These are phyloP conservation scores for Euschistus heros DNA, from an alignment of 1,140 invertebrate species.

Conservation along the genomic window DNA sequence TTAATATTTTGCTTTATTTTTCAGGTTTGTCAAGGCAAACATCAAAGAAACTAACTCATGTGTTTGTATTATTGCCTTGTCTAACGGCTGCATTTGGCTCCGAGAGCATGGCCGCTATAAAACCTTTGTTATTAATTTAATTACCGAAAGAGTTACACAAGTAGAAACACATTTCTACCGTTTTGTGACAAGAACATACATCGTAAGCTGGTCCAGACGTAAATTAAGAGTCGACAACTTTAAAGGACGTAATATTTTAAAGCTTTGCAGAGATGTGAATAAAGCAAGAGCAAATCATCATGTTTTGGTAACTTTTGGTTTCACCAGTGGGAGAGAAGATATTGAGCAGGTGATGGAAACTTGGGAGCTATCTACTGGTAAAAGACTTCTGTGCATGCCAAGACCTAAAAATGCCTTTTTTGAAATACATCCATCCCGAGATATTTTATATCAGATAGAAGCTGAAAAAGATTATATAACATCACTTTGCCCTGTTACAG, in stretches of 20 bases:
- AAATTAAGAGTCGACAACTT: conserved; percentile 1
- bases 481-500: background rate
- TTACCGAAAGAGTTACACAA: background rate
- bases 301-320: background rate
- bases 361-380: conserved; percentile 2
- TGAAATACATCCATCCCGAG: background rate
- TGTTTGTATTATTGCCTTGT: background rate
- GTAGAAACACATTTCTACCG: conserved; percentile 9
- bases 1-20: background rate
- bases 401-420: conserved; percentile 1
- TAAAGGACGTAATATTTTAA: background rate
- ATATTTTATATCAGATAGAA: conserved; percentile 9
- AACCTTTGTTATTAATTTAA: background rate
- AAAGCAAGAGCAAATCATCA: background rate
- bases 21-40: conserved; percentile 2
- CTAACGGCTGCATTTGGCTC: background rate
- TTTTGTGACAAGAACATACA: background rate
- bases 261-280: conserved; percentile 2
- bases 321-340: background rate
- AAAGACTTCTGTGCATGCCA: background rate
- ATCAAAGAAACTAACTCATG: background rate
- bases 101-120: background rate
- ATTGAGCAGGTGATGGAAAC: conserved; percentile 3
- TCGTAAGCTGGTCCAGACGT: conserved; percentile 2
- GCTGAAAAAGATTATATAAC: background rate